Conservation (phyloP, 2,797 vertebrate species). For the Pseudochromis fuscus region DNA sequence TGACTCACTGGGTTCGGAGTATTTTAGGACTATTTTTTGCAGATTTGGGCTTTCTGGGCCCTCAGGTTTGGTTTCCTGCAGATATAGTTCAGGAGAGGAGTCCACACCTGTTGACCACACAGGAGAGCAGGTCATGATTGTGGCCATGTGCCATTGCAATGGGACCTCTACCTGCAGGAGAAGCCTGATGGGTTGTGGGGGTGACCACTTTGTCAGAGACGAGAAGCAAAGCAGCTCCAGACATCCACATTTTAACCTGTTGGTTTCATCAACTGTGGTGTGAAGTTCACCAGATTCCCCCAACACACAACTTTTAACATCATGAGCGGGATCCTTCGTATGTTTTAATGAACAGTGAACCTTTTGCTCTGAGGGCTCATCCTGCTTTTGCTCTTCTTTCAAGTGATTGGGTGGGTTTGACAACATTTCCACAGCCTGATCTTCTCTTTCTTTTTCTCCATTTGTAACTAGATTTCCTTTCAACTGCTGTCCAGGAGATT, state of each 20-base stretch:
- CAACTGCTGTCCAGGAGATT: slow-evolving; percentile 4
- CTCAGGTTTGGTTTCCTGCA: slow-evolving; percentile 6
- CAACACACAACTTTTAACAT: neutral
- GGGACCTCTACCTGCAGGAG: slow-evolving; percentile 70
- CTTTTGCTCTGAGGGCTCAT: slow-evolving; percentile 13
- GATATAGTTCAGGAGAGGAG: slow-evolving; percentile 40
- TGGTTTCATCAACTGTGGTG: slow-evolving; percentile 40
- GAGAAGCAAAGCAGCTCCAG: slow-evolving; percentile 59
- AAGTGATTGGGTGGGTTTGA: slow-evolving; percentile 10
- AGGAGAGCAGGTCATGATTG: slow-evolving; percentile 70
- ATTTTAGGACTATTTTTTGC: neutral
- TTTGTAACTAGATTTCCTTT: slow-evolving; percentile 20
- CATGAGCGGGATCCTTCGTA: neutral
- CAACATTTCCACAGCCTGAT: neutral
- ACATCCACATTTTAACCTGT: slow-evolving; percentile 71
- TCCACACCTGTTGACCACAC: slow-evolving; percentile 71
- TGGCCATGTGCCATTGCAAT: slow-evolving; percentile 72
- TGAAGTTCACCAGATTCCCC: slow-evolving; percentile 44
- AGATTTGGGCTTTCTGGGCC: slow-evolving; percentile 12
- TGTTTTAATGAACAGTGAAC: slow-evolving; percentile 18
- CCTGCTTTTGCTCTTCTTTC: neutral
- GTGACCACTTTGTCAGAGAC: slow-evolving; percentile 70
- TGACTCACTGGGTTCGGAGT: neutral
- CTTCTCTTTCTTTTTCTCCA: slow-evolving; percentile 6
- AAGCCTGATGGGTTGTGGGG: slow-evolving; percentile 69